These are phyloP conservation scores for Falco columbarius DNA, from an alignment of 2,797 vertebrate species.

Conservation along the genomic window DNA sequence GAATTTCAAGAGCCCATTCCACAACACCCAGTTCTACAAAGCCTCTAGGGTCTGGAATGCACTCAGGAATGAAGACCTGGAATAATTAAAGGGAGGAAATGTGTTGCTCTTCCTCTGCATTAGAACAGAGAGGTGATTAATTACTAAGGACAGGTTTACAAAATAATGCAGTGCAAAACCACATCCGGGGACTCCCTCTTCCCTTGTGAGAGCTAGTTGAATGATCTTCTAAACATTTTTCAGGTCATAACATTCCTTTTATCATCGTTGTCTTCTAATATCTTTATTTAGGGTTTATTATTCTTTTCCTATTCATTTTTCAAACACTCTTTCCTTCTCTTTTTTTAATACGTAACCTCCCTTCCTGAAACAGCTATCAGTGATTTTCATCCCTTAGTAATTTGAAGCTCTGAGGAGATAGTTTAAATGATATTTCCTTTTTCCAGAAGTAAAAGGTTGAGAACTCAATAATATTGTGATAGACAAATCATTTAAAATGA, in stretches of 20 bases:
- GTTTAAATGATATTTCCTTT: slow-evolving; percentile 11
- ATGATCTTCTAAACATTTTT: slow-evolving; percentile 23
- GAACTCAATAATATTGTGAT: background rate
- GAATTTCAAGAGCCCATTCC: background rate
- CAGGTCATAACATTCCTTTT: background rate
- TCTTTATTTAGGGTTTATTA: background rate
- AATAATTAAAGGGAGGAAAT: background rate
- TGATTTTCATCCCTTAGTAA: slow-evolving; percentile 17
- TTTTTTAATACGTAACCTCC: background rate
- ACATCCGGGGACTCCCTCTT: background rate
- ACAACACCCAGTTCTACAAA: background rate
- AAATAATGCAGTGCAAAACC: background rate
- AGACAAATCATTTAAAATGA: slow-evolving; percentile 40
- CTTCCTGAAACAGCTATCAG: background rate
- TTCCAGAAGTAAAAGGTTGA: slow-evolving; percentile 1
- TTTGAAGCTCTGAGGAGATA: background rate
- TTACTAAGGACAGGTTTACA: background rate
- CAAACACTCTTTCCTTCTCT: background rate
- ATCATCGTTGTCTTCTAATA: background rate
- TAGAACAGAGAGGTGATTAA: background rate
- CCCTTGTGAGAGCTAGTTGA: background rate
- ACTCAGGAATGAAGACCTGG: background rate
- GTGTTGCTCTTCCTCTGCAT: background rate
- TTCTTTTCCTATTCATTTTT: background rate
- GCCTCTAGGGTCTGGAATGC: background rate